Evolutionary conservation across 2,113 vertebrate genomes (phyloP), one percentile per base, ranked within the genome.

Genomic region (Sinocyclocheilus anophthalmus): DNA sequence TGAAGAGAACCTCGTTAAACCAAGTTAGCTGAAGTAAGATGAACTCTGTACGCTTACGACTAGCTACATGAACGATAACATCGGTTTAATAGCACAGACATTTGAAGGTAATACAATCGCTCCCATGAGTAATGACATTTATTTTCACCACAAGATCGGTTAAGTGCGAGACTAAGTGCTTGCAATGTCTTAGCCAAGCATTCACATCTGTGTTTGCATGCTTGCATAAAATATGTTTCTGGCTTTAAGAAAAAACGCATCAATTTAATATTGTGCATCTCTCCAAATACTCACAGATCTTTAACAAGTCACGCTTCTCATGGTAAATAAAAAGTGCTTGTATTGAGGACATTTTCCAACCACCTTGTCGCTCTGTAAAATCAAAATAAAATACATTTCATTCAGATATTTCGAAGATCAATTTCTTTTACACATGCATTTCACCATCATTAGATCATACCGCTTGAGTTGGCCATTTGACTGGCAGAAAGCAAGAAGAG

Each of bases 311-410:
- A 93, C 96, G 96, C 67, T 95, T 37, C 85, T 97, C 95, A 33
- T 92, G 96, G 90, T 98, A 98, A 33, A 99, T 88, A 91, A 99
- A 99, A 82, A 99, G 90, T 6, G 97, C 98, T 86, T 97, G 96
- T 18, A 98, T 94, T 83, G 94, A 89, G 22, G 85, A 83, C 18
- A 93, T 93, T 84, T 94, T 94, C 87, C 94, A 95, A 78, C 69
- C 93, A 70, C 90, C 92, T 65, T 93, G 94, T 84, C 96, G 92
- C 79, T 97, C 98, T 99, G 91, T 50, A 93, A 91, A 59, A 45
- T 8, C 1, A 83, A 30, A 76, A 69, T 20, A 9, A n/a, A 59
- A 3, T n/a, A 1, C 1, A 9, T 59, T 59, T 59, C 8, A n/a
- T 6, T 76, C 0, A 9, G 53, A 1, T 33, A 22, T 76, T 81